Percentiles rank a stretch among this genome's conserved stretches.
phyloP scores from a whole-genome alignment of 2,113 vertebrate genomes.

The Oxyruncus cristatus region DNA sequence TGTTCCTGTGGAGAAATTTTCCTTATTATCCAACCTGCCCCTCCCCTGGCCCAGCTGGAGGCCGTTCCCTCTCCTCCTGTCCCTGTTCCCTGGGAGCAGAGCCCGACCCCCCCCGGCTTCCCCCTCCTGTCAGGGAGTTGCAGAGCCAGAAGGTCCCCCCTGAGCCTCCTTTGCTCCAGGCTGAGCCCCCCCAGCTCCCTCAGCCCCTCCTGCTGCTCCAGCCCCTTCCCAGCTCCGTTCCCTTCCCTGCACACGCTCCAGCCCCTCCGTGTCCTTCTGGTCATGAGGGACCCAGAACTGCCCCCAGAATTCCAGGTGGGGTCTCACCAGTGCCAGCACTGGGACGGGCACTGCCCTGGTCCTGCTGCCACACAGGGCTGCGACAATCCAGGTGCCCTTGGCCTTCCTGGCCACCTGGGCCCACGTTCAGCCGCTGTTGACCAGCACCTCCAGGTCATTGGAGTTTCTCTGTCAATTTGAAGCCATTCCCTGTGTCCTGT shows the following conservation, averaged over 20 bases:
- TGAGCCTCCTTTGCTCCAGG: neutral
- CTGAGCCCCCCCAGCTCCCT: neutral
- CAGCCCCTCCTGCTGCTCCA: neutral
- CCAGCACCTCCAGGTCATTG: neutral
- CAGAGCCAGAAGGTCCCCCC: neutral
- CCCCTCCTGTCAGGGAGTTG: neutral
- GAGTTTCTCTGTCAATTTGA: neutral
- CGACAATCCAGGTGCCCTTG: neutral
- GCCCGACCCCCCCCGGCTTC: rapidly evolving
- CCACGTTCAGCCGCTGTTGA: rapidly evolving
- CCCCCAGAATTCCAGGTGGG: neutral
- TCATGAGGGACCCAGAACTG: neutral
- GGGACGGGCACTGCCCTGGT: neutral
- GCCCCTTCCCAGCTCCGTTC: neutral
- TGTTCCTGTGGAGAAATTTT: neutral
- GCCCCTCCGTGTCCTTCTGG: neutral
- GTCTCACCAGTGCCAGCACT: neutral
- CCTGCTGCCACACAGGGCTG: neutral
- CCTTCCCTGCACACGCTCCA: rapidly evolving
- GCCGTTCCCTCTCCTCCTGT: neutral
- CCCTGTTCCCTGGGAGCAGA: neutral
- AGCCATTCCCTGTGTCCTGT: neutral
- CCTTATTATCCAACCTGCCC: rapidly evolving
- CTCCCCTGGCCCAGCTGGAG: rapidly evolving
- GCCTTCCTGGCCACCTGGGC: neutral